Conservation (phyloP, 2,888 invertebrate species). For the Icerya purchasi region DNA sequence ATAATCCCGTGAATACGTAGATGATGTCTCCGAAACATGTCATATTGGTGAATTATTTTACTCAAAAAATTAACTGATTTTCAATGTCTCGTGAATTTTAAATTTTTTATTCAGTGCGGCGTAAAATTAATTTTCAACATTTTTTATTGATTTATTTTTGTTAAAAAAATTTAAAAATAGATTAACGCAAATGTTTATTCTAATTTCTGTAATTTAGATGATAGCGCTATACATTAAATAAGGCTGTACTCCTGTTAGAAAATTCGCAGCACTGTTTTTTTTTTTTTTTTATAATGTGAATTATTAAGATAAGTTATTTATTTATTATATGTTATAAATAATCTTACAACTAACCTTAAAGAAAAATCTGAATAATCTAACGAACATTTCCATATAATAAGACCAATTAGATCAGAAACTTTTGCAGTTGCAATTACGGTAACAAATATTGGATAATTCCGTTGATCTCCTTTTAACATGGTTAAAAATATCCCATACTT, state of each 20-base stretch:
- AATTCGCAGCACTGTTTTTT: background rate
- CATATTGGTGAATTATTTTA: too few species aligned
- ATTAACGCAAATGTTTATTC: too few species aligned
- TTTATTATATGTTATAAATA: background rate
- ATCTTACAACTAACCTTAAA: constrained; percentile 24
- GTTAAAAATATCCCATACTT: constrained; percentile 77
- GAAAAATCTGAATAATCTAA: constrained; percentile 26
- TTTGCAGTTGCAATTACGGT: constrained; percentile 64
- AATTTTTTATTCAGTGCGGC: too few species aligned
- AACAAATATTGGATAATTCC: constrained; percentile 63
- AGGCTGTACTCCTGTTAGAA: background rate
- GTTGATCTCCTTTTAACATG: constrained; percentile 58
- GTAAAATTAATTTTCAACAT: too few species aligned
- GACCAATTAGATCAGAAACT: constrained; percentile 75
- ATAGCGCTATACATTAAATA: background rate
- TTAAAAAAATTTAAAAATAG: too few species aligned
- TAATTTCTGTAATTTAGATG: too few species aligned
- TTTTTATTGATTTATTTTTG: too few species aligned
- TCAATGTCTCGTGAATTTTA: too few species aligned
- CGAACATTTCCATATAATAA: constrained; percentile 64
- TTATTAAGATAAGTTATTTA: background rate
- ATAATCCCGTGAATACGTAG: too few species aligned
- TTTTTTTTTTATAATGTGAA: background rate
- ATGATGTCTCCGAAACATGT: too few species aligned
- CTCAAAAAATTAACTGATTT: too few species aligned